These are phyloP conservation scores for Trypoxylon attenuatum DNA, from an alignment of 2,888 invertebrate species.

Conservation along the genomic window DNA sequence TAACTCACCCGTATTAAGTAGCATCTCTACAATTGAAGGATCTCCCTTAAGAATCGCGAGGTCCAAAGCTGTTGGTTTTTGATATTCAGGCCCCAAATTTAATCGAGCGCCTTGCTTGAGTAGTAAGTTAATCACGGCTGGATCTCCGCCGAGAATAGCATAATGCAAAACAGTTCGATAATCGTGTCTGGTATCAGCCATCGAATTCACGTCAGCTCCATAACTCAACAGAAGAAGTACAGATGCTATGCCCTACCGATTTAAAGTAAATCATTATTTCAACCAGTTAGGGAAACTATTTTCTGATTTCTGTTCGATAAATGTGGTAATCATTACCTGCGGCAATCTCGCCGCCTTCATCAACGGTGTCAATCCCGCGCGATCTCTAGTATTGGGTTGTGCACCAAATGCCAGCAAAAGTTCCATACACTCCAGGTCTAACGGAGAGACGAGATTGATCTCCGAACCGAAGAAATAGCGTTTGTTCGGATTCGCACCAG, in stretches of 20 bases:
- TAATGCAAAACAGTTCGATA: constrained; percentile 92
- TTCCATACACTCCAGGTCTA: constrained; percentile 87
- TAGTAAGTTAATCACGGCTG: constrained; percentile 84
- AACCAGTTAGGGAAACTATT: not conserved
- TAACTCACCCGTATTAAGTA: constrained; percentile 81
- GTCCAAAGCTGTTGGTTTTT: constrained; percentile 88
- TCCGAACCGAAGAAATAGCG: constrained; percentile 94
- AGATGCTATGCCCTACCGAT: constrained; percentile 85
- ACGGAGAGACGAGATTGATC: constrained; percentile 87
- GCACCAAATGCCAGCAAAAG: constrained; percentile 90
- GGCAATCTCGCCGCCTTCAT: constrained; percentile 92
- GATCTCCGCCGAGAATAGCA: constrained; percentile 86
- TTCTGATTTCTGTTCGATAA: too few species aligned
- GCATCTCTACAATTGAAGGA: constrained; percentile 81
- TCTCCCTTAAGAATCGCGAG: constrained; percentile 90
- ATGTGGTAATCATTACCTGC: too few species aligned
- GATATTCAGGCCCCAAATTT: constrained; percentile 79
- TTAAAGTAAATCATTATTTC: not conserved
- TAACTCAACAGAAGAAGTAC: constrained; percentile 85
- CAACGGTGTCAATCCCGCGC: constrained; percentile 90
- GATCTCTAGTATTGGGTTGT: constrained; percentile 89
- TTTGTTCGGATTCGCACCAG: constrained; percentile 93
- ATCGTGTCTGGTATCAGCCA: constrained; percentile 90
- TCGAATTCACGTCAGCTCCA: constrained; percentile 91
- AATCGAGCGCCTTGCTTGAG: constrained; percentile 88